Percentiles rank a stretch among this genome's conserved stretches.
These are phyloP conservation scores for Poeciliopsis turneri DNA, from an alignment of 2,797 vertebrate species.

Conservation along the genomic window DNA sequence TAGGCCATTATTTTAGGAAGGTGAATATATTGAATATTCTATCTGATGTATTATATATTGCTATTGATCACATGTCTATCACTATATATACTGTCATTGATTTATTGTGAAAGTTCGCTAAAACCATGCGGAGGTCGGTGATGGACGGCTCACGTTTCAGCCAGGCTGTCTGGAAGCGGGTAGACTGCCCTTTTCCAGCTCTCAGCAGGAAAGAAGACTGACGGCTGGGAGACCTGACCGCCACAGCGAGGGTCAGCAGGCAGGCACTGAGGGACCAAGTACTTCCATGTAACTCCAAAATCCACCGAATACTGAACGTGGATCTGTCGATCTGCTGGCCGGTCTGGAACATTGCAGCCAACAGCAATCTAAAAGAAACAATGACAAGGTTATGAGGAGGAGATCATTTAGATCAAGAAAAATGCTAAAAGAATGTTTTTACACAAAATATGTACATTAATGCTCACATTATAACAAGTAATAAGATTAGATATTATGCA, in stretches of 20 bases:
- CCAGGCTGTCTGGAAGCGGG: conserved; percentile 88
- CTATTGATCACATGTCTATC: too few species aligned
- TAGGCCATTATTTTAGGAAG: too few species aligned
- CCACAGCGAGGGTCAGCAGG: conserved; percentile 95
- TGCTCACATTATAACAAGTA: background rate
- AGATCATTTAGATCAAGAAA: background rate
- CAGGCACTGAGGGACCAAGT: conserved; percentile 94
- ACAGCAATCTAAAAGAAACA: conserved; percentile 86
- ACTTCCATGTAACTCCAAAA: conserved; percentile 97
- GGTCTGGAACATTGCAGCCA: conserved; percentile 90
- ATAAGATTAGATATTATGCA: too few species aligned
- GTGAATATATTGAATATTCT: too few species aligned
- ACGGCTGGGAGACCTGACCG: conserved; percentile 93
- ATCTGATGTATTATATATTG: too few species aligned
- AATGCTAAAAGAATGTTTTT: too few species aligned
- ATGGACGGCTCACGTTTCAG: conserved; percentile 87
- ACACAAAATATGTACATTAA: background rate
- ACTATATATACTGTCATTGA: too few species aligned
- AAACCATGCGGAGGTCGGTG: background rate
- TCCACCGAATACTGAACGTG: conserved; percentile 95
- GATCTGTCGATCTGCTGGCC: conserved; percentile 89
- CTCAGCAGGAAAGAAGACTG: conserved; percentile 93
- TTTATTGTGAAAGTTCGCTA: background rate
- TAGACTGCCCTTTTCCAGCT: conserved; percentile 95
- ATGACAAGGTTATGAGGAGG: background rate